Evolutionary conservation across 2,888 invertebrate species (phyloP).

Genomic region (Geotrupes spiniger): DNA sequence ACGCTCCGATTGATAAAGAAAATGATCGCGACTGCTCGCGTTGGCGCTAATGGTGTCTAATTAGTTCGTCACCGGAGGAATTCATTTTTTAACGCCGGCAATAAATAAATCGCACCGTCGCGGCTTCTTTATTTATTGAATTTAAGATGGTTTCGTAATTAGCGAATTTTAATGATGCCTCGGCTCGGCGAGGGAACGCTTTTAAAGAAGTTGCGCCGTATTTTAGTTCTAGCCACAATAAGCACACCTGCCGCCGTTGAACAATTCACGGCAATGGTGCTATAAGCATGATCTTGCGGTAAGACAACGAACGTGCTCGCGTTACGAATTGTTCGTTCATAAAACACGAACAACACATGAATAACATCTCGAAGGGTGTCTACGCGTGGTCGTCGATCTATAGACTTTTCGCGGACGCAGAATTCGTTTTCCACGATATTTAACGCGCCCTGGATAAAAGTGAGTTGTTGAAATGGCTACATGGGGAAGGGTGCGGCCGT

Average conservation of each 20-base stretch:
- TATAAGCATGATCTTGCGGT: constrained; percentile 47
- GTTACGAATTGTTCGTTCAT: constrained; percentile 46
- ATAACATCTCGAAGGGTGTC: constrained; percentile 35
- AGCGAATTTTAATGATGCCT: constrained; percentile 40
- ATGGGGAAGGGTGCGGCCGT: constrained; percentile 39
- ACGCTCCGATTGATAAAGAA: constrained; percentile 21
- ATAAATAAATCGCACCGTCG: constrained; percentile 25
- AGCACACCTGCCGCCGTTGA: constrained; percentile 38
- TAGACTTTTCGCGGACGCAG: constrained; percentile 24
- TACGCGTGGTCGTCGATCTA: constrained; percentile 21
- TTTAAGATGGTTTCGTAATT: constrained; percentile 38
- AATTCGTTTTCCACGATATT: constrained; percentile 38
- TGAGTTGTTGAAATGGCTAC: constrained; percentile 41
- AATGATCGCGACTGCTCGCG: constrained; percentile 14
- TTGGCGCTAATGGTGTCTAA: constrained; percentile 29
- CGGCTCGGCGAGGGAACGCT: constrained; percentile 16
- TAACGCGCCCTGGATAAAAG: constrained; percentile 39
- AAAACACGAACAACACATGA: constrained; percentile 50
- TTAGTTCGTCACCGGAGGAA: constrained; percentile 29
- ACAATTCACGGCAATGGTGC: constrained; percentile 46
- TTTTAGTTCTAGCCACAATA: constrained; percentile 26
- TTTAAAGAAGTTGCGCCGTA: constrained; percentile 24
- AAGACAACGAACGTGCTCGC: constrained; percentile 34
- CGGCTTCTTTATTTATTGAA: constrained; percentile 29
- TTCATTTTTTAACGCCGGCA: constrained; percentile 15